Evolutionary conservation across 2,888 invertebrate species (phyloP), one percentile per base, ranked within the genome.

Genomic region (Sericinus montela): DNA sequence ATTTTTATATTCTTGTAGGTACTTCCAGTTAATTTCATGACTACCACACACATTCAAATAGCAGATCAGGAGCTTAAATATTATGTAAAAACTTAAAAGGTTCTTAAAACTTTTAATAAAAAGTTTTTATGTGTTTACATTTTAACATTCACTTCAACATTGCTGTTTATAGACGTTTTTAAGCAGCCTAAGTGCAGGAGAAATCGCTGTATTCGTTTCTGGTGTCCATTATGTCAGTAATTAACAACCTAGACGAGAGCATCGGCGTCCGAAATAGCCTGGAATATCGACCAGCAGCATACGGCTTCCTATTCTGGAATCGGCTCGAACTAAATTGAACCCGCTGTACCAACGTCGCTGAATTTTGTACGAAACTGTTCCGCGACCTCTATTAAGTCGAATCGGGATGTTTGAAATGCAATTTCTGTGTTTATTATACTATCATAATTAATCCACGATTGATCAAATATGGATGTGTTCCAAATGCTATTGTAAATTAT

Each of bases 331-430:
- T 55, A 51, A 50, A 56, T 54, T 53, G 54, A 52, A 36, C 42
- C 42, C 46, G 50, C 50, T 54, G 51, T 51, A 43, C 51, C 51
- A 50, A 50, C 52, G 51, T 55, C 54, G 48, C 51, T 39, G 48
- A 44, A 52, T 54, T 40, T 49, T 51, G 46, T 28, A 45, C 25
- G 16, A 35, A 16, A 15, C 5, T 15, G 16, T 15, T 35, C 16
- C 11, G 2, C 13, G 13, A 13, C 14, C 13, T 35, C 35, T 25
- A 25, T 25, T 25, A 25, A 25, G 25, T 8, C 25, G 8, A 25
- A 7, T 25, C 25, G 25, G 8, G 25, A 25, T 5, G 8, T 25
- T 5, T 25, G n/a, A 8, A 25, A 25, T 25, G 8, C 25, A 25
- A 25, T 25, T 5, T 23, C 3, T 23, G 6, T 23, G 3, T 23